phyloP scores from a whole-genome alignment of 92 coral and sea anemone genomes.

The Blastomussa wellsi region DNA sequence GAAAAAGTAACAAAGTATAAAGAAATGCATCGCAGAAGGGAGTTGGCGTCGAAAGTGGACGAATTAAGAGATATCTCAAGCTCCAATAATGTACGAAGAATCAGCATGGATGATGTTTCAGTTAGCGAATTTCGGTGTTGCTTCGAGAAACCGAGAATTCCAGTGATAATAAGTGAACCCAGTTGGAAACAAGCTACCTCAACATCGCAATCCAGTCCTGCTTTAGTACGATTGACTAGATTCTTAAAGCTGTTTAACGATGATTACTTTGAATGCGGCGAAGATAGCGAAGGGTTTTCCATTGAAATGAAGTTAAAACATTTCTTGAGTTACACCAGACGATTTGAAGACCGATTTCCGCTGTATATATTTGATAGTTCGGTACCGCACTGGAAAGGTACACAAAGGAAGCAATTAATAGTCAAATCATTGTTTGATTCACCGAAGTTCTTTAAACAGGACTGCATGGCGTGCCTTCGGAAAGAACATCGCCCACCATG shows the following conservation, averaged over 20 bases:
- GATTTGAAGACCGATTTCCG: constrained; percentile 29
- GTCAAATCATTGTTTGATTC: constrained; percentile 1
- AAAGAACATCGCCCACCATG: constrained; percentile 24
- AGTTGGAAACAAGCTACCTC: not conserved
- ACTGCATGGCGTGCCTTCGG: constrained; percentile 22
- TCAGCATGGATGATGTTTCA: constrained; percentile 1
- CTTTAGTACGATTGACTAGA: not conserved
- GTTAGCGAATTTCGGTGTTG: constrained; percentile 9
- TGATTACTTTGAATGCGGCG: constrained; percentile 32
- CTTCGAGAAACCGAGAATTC: constrained; percentile 23
- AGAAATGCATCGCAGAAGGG: not conserved
- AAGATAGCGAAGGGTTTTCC: constrained; percentile 30
- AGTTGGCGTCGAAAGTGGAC: not conserved
- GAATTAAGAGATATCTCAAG: not conserved
- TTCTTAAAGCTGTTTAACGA: constrained; percentile 25
- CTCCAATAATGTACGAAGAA: not conserved
- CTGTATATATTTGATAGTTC: constrained; percentile 27
- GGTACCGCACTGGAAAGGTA: constrained; percentile 22
- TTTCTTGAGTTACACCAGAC: constrained; percentile 16
- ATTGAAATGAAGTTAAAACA: constrained; percentile 26
- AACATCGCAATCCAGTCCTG: not conserved
- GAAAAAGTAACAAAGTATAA: not conserved
- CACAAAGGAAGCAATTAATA: not conserved
- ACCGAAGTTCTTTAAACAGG: constrained; percentile 27
- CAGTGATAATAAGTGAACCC: constrained; percentile 16